Percentiles rank a stretch among this genome's conserved stretches.
Evolutionary conservation across 2,888 invertebrate species (phyloP).

Genomic region (Apamea anceps): DNA sequence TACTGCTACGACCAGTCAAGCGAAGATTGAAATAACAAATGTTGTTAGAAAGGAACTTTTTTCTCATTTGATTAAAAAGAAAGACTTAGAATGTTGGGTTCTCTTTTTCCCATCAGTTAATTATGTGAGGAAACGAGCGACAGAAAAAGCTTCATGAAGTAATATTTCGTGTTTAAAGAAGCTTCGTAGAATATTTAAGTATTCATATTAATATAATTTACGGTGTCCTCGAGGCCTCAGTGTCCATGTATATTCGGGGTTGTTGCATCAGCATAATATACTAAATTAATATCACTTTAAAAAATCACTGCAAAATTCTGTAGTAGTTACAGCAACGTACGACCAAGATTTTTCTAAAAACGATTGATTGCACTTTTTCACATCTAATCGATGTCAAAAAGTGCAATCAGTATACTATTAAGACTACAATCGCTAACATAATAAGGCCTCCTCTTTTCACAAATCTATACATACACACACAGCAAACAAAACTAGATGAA

Average conservation of each 20-base stretch:
- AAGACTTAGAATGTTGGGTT: background rate
- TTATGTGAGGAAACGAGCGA: slow-evolving; percentile 14
- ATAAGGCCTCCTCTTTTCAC: background rate
- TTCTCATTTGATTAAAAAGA: slow-evolving; percentile 27
- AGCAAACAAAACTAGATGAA: background rate
- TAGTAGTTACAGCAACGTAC: background rate
- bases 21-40: slow-evolving; percentile 48
- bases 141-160: slow-evolving; percentile 46
- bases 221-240: background rate
- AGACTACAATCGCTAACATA: background rate
- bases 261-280: background rate
- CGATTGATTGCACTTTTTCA: background rate
- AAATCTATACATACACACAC: background rate
- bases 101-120: slow-evolving; percentile 33
- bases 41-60: slow-evolving; percentile 31
- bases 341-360: background rate
- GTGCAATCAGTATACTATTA: background rate
- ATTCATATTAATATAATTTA: slow-evolving; percentile 16
- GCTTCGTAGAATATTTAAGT: slow-evolving; percentile 40
- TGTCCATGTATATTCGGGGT: background rate
- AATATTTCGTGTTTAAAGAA: slow-evolving; percentile 50
- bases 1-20: slow-evolving; percentile 29
- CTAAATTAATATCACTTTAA: slow-evolving; percentile 7
- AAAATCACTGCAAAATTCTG: background rate
- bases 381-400: background rate